Conservation (phyloP, 92 coral and sea anemone species). For the Montipora capitata region DNA sequence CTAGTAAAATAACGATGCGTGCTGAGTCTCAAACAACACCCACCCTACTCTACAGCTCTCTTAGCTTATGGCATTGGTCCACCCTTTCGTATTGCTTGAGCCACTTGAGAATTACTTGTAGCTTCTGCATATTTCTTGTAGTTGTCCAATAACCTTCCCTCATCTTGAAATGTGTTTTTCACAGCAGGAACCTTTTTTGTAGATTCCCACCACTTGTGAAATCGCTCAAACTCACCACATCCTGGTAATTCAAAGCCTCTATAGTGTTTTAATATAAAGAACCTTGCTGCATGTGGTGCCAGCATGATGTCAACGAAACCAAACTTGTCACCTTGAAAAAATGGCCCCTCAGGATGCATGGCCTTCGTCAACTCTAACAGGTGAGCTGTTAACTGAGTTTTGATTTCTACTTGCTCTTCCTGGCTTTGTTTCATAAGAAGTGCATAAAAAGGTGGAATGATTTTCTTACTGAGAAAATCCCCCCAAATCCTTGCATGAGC, state of each 20-base stretch:
- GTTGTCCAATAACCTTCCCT: constrained; percentile 31
- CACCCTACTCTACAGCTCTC: too few relatives aligned
- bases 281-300: constrained; percentile 72
- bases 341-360: constrained; percentile 74
- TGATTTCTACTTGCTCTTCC: constrained; percentile 69
- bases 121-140: constrained; percentile 69
- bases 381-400: constrained; percentile 49
- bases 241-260: constrained; percentile 80
- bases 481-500: constrained; percentile 90
- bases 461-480: constrained; percentile 75
- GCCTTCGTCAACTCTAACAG: constrained; percentile 71
- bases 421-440: constrained; percentile 59
- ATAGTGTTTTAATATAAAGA: constrained; percentile 68
- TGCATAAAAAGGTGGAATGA: constrained; percentile 68
- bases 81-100: constrained; percentile 73
- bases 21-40: too few relatives aligned
- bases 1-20: too few relatives aligned
- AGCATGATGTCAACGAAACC: constrained; percentile 84
- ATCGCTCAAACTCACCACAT: constrained; percentile 69
- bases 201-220: constrained; percentile 78
- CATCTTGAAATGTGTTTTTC: constrained; percentile 59
- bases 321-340: constrained; percentile 72
- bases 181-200: constrained; percentile 72
- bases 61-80: constrained; percentile 60
- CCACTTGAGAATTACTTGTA: constrained; percentile 63